Percentiles rank a stretch among this genome's conserved stretches.
Conservation (phyloP, 2,113 vertebrate genomes). For the Syngnathus scovelli region DNA sequence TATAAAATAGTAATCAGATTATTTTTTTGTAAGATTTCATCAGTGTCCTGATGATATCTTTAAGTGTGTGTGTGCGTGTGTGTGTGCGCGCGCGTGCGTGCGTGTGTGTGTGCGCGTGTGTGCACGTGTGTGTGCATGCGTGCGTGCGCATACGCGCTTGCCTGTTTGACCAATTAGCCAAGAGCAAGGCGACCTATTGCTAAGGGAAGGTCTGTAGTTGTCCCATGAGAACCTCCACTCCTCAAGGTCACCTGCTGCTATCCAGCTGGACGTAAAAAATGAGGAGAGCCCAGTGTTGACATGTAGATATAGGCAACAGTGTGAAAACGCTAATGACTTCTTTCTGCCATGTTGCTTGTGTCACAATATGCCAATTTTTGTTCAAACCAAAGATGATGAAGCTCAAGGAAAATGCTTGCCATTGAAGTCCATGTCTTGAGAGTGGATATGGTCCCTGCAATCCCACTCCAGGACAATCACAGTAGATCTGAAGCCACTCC, state of each 20-base stretch:
- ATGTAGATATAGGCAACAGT: slow-evolving; percentile 4
- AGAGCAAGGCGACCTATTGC: background rate
- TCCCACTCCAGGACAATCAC: background rate
- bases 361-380: background rate
- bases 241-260: slow-evolving; percentile 30
- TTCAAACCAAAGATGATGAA: background rate
- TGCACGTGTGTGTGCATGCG: too few species aligned
- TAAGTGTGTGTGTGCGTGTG: background rate
- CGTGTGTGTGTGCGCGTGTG: too few species aligned
- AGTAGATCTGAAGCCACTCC: too few species aligned
- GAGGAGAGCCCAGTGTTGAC: slow-evolving; percentile 16
- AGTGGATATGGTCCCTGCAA: background rate
- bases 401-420: background rate
- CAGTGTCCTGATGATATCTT: background rate
- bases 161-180: background rate
- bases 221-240: slow-evolving; percentile 18
- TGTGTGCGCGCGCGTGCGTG: too few species aligned
- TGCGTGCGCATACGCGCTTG: background rate
- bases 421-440: background rate
- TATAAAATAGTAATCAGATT: background rate
- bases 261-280: background rate
- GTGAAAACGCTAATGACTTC: background rate
- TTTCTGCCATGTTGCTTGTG: background rate
- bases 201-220: slow-evolving; percentile 19
- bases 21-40: background rate